Evolutionary conservation across 92 coral and sea anemone species (phyloP).

Genomic region (Siderastrea radians): DNA sequence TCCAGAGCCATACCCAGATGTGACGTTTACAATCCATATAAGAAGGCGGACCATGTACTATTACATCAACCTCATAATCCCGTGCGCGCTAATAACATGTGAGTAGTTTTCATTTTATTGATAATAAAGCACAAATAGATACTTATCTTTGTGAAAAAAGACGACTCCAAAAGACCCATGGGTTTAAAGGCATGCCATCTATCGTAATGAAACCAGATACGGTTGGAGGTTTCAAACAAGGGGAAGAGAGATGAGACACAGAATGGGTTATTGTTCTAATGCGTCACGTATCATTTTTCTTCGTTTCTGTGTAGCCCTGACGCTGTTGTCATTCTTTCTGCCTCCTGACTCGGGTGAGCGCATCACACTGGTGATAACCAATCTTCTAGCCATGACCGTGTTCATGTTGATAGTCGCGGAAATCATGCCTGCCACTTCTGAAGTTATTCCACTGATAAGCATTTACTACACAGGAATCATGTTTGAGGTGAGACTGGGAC

Average conservation of each 20-base stretch:
- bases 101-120: constrained; percentile 2
- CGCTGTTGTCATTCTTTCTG: constrained; percentile 86
- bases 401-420: constrained; percentile 96
- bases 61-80: constrained; percentile 91
- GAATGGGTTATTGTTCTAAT: too few species aligned
- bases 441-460: constrained; percentile 90
- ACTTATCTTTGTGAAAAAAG: too few species aligned
- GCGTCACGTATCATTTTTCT: not conserved
- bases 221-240: not conserved
- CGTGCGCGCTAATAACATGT: constrained; percentile 94
- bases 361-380: constrained; percentile 91
- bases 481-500: constrained; percentile 79
- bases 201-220: too few species aligned
- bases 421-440: constrained; percentile 96
- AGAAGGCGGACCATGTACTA: constrained; percentile 87
- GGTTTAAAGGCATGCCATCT: too few species aligned
- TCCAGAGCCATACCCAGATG: constrained; percentile 94
- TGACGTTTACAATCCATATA: constrained; percentile 84
- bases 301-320: constrained; percentile 3
- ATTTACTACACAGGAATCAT: constrained; percentile 84
- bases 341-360: constrained; percentile 98
- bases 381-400: constrained; percentile 92
- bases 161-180: too few species aligned
- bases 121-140: not conserved
- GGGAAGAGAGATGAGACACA: too few species aligned